Evolutionary conservation across 2,797 vertebrate species (phyloP).

Genomic region (Dryobates pubescens): DNA sequence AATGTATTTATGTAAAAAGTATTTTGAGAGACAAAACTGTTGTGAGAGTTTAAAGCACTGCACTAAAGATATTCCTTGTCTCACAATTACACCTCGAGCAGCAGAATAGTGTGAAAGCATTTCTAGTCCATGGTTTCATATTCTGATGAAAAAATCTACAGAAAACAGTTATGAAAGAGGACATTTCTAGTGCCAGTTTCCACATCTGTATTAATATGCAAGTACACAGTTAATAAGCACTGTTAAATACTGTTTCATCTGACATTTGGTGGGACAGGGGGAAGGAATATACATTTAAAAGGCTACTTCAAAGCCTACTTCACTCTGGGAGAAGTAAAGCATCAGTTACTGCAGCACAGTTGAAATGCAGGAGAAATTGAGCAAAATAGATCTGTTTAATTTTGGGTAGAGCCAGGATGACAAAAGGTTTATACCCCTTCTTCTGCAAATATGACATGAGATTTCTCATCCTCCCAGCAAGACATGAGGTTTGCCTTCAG

Average conservation of each 20-base stretch:
- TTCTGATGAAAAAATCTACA: neutral
- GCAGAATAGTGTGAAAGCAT: neutral
- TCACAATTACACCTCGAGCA: neutral
- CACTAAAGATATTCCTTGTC: neutral
- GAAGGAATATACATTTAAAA: neutral
- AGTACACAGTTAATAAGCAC: neutral
- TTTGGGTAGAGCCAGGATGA: neutral
- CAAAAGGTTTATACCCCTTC: neutral
- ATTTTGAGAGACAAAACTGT: conserved; percentile 34
- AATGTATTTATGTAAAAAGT: conserved; percentile 55
- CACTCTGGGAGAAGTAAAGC: neutral
- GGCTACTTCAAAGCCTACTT: neutral
- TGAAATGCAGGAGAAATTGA: neutral
- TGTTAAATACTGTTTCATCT: neutral
- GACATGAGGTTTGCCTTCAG: neutral
- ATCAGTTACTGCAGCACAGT: neutral
- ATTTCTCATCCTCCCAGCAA: neutral
- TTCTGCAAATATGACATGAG: neutral
- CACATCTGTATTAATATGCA: neutral
- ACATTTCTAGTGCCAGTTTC: neutral
- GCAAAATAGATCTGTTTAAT: neutral
- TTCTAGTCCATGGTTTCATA: neutral
- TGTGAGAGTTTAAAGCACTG: neutral
- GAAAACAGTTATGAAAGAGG: neutral
- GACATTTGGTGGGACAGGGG: neutral